phyloP scores from a whole-genome alignment of 2,797 vertebrate species.

The Oryzias sinensis region DNA sequence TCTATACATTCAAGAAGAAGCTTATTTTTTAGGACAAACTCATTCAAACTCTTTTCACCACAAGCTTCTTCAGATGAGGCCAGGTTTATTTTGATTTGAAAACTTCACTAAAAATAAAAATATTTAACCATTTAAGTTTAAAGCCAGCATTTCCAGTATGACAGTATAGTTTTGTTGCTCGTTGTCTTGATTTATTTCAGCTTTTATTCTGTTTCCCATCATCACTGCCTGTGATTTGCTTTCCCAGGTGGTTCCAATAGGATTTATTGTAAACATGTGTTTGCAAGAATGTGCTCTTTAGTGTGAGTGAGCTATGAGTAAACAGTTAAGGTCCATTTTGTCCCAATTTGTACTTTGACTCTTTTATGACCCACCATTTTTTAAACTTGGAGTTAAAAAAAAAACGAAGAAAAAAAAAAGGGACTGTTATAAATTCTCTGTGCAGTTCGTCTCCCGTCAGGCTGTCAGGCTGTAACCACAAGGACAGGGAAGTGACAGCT shows the following conservation, averaged over 20 bases:
- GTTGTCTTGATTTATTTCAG: too few relatives aligned
- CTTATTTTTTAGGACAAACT: too few relatives aligned
- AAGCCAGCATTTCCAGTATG: too few relatives aligned
- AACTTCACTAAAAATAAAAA: too few relatives aligned
- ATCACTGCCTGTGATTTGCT: background rate
- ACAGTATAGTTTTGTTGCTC: too few relatives aligned
- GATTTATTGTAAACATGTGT: too few relatives aligned
- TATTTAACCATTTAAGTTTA: too few relatives aligned
- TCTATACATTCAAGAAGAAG: too few relatives aligned
- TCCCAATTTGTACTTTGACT: conserved; percentile 9
- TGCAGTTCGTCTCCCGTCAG: conserved; percentile 34
- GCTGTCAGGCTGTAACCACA: conserved; percentile 33
- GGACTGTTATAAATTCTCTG: conserved; percentile 37
- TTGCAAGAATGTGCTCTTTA: background rate
- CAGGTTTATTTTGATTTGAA: too few relatives aligned
- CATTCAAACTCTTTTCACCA: too few relatives aligned
- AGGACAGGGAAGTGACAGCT: conserved; percentile 40
- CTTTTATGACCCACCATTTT: conserved; percentile 16
- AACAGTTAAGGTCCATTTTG: conserved; percentile 10
- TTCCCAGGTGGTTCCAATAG: too few relatives aligned
- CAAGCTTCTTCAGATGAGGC: too few relatives aligned
- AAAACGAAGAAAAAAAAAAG: conserved; percentile 29
- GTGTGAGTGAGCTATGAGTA: background rate
- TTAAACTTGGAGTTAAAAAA: conserved; percentile 7
- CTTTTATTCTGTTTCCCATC: background rate